A percentile compares a stretch with the other conserved stretches of the same genome.
phyloP scores from a whole-genome alignment of 2,113 vertebrate species.

The Electrona antarctica region DNA sequence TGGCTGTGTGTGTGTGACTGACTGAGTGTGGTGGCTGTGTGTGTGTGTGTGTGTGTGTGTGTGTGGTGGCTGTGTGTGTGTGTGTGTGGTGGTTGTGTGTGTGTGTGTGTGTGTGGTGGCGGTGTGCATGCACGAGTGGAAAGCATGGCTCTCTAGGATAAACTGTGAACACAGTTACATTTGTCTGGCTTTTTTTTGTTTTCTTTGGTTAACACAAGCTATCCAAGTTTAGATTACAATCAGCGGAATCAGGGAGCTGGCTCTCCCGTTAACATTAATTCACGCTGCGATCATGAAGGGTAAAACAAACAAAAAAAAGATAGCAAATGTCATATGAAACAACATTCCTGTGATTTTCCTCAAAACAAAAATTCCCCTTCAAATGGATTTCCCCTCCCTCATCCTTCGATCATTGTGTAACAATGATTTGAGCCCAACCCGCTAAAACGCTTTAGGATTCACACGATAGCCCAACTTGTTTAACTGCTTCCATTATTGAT shows the following conservation, averaged over 20 bases:
- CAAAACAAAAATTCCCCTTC: not conserved
- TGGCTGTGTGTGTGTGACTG: not conserved
- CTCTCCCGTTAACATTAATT: constrained; percentile 29
- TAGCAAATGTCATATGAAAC: not conserved
- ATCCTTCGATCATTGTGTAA: not conserved
- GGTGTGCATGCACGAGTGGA: not conserved
- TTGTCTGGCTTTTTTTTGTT: not conserved
- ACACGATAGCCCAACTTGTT: not conserved
- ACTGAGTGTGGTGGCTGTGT: not conserved
- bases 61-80: not conserved
- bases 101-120: not conserved
- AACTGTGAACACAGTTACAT: not conserved
- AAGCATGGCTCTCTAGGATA: not conserved
- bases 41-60: not conserved
- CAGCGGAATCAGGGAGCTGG: constrained; percentile 49
- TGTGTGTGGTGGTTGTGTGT: not conserved
- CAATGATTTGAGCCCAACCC: constrained; percentile 1
- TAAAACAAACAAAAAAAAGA: not conserved
- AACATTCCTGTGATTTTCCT: constrained; percentile 32
- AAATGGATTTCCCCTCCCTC: not conserved
- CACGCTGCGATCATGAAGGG: constrained; percentile 21
- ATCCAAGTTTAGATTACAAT: not conserved
- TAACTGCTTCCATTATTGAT: constrained; percentile 17
- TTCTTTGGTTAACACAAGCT: constrained; percentile 11
- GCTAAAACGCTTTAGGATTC: not conserved